Evolutionary conservation across 2,113 vertebrate genomes (phyloP), one percentile per base, ranked within the genome.

Genomic region (Grammomys surdaster): DNA sequence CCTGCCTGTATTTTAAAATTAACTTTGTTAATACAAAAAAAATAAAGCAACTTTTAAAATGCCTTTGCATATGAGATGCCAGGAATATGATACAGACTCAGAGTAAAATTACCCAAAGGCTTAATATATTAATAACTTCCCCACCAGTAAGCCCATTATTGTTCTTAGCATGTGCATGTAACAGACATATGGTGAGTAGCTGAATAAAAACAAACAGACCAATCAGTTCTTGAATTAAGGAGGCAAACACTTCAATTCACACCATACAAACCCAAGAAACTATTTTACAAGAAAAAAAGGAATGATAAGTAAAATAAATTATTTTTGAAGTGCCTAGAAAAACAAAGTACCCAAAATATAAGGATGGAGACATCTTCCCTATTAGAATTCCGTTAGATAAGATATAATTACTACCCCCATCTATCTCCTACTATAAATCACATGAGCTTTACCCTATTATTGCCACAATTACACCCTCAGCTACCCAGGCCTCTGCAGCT

Each of bases 211-310:
- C n/a, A 70, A 82, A 54, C 22, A 67, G 75, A 78, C 40, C 67
- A 89, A 46, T 40, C 60, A 88, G 46, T 88, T 94, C 78, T 73
- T 90, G n/a, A 87, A 94, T 88, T 87, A 65, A 70, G 88, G 95
- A 97, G 51, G 43, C 36, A 97, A 91, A 72, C 48, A 90, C 73
- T 93, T 93, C 76, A 84, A 70, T 84, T 96, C 51, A 90, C 3
- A 60, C 28, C 5, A 84, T 88, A 88, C 40, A 82, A 89, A 81
- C 24, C 77, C 40, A 85, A 93, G n/a, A 92, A 90, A 67, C n/a
- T n/a, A 75, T 76, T 84, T 51, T 87, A 7, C 3, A 95, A 90
- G 54, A 94, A 56, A 84, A 92, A 3, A 89, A 40, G 33, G 67
- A 77, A 48, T 89, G 54, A 94, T 89, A 26, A 75, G 10, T 87